A percentile compares a stretch with the other conserved stretches of the same genome.
Conservation (phyloP, 2,797 vertebrate species). For the Anolis apletophallus region DNA sequence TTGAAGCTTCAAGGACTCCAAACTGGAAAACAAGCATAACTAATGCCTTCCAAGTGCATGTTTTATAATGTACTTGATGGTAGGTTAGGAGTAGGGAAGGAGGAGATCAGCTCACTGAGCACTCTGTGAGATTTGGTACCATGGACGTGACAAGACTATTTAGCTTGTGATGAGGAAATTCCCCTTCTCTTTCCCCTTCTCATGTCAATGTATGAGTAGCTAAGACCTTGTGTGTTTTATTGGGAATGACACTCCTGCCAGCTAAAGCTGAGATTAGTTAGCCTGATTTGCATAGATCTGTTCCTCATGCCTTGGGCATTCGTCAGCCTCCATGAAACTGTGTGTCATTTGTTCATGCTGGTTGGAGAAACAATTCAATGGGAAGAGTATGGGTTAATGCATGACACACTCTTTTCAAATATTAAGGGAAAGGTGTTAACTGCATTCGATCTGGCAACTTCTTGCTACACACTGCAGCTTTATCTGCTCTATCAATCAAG, state of each 20-base stretch:
- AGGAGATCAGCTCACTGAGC: not conserved
- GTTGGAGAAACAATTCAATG: not conserved
- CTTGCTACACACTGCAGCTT: not conserved
- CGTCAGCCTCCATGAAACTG: not conserved
- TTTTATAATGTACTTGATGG: not conserved
- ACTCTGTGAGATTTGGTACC: not conserved
- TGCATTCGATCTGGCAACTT: conserved; percentile 12
- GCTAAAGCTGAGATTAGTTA: not conserved
- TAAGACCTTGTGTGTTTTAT: conserved; percentile 10
- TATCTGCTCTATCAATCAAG: not conserved
- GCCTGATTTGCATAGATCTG: not conserved
- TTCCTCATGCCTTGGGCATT: not conserved
- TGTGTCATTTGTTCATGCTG: not conserved
- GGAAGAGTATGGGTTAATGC: not conserved
- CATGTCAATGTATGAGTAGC: not conserved
- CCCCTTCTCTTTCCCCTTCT: conserved; percentile 4
- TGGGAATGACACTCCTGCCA: not conserved
- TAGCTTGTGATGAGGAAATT: not conserved
- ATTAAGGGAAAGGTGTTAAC: not conserved
- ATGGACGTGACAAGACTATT: not conserved
- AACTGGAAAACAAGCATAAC: not conserved
- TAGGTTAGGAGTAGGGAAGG: not conserved
- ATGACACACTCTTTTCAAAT: not conserved
- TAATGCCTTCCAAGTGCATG: not conserved
- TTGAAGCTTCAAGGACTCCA: not conserved